phyloP scores from a whole-genome alignment of 2,797 vertebrate genomes.

The Cacajao melanocephalus region DNA sequence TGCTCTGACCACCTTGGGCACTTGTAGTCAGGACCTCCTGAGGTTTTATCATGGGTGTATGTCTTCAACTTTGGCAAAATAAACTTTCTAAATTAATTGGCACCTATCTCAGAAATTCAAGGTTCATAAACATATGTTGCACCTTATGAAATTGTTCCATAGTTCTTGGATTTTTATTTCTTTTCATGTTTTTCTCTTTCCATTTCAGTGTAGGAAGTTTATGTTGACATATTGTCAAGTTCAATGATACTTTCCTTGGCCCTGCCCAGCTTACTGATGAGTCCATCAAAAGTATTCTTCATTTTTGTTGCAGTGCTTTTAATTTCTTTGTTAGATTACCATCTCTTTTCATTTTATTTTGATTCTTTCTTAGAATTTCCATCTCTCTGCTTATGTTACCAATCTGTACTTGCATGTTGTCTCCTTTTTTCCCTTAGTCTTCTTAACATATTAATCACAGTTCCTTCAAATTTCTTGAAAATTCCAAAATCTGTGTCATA shows the following conservation, averaged over 20 bases:
- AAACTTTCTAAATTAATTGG: too few relatives aligned
- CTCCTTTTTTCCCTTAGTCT: background rate
- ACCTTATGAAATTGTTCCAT: background rate
- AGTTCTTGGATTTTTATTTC: background rate
- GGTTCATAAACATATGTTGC: background rate
- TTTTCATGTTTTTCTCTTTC: background rate
- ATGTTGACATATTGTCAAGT: background rate
- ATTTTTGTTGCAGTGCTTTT: background rate
- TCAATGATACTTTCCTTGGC: background rate
- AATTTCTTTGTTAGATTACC: background rate
- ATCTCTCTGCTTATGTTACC: background rate
- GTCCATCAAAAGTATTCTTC: background rate
- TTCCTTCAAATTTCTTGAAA: background rate
- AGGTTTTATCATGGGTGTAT: too few relatives aligned
- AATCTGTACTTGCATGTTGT: background rate
- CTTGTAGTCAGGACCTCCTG: too few relatives aligned
- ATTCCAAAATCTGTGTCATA: background rate
- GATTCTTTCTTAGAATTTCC: background rate
- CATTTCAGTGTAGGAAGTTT: background rate
- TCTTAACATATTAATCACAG: background rate
- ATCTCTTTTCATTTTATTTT: background rate
- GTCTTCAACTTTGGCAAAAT: too few relatives aligned
- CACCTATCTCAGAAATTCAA: too few relatives aligned
- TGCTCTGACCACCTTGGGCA: too few relatives aligned
- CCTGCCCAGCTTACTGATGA: background rate